Conservation (phyloP, 2,888 invertebrate species). For the Pollenia griseotomentosa region DNA sequence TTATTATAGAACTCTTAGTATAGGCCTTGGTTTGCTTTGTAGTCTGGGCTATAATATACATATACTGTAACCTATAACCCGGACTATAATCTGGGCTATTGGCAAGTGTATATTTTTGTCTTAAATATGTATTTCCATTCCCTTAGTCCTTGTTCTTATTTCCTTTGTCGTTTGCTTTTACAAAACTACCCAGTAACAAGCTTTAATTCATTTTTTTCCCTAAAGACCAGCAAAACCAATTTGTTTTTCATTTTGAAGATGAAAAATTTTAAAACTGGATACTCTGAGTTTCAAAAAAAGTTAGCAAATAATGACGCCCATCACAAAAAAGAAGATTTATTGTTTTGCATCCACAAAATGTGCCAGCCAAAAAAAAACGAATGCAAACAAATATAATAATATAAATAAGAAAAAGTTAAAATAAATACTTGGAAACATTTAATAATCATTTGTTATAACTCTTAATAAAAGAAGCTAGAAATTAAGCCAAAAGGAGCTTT, state of each 20-base stretch:
- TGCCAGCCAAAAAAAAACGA: slow-evolving; percentile 47
- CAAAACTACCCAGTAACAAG: slow-evolving; percentile 19
- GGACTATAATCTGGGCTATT: no score
- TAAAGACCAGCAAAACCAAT: slow-evolving; percentile 1
- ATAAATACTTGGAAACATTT: slow-evolving; percentile 54
- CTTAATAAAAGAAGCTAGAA: neutral
- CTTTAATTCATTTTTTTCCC: slow-evolving; percentile 12
- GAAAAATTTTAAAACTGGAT: slow-evolving; percentile 39
- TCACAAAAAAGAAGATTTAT: slow-evolving; percentile 58
- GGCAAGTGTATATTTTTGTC: no score
- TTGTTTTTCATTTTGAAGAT: neutral
- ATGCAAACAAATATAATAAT: neutral
- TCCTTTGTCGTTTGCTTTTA: neutral
- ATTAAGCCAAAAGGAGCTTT: neutral
- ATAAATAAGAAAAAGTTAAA: slow-evolving; percentile 9
- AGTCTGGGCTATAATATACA: no score
- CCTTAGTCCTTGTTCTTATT: no score
- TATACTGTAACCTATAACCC: no score
- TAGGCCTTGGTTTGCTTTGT: no score
- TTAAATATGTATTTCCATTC: no score
- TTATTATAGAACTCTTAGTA: no score
- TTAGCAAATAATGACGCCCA: slow-evolving; percentile 20
- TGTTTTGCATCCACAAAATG: slow-evolving; percentile 54
- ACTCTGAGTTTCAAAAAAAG: slow-evolving; percentile 35
- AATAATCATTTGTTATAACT: neutral